phyloP scores from a whole-genome alignment of 2,113 vertebrate species.

The Sinosuthora webbiana region DNA sequence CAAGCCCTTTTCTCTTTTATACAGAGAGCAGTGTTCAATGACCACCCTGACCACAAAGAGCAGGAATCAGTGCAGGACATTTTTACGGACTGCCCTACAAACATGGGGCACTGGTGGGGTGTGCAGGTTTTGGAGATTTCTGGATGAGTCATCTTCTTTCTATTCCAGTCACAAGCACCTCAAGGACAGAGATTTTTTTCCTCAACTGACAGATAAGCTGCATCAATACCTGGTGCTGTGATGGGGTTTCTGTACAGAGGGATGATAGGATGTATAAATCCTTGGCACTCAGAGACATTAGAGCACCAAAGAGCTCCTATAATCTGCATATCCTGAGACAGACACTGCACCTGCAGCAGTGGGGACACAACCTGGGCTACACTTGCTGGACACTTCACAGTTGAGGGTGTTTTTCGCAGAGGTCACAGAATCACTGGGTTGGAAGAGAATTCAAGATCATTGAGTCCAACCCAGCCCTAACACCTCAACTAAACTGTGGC shows the following conservation, averaged over 20 bases:
- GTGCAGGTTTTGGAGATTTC: neutral
- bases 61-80: neutral
- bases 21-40: neutral
- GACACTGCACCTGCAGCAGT: neutral
- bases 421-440: no score
- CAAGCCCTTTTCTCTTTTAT: neutral
- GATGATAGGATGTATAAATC: neutral
- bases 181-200: neutral
- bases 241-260: neutral
- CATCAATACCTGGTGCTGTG: neutral
- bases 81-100: neutral
- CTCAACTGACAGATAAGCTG: neutral
- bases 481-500: no score
- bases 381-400: no score
- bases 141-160: neutral
- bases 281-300: neutral
- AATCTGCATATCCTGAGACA: neutral
- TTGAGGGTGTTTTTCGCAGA: neutral
- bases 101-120: neutral
- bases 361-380: fast-evolving
- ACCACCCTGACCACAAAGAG: neutral
- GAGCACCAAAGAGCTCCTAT: neutral
- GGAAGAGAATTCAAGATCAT: no score
- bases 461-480: no score
- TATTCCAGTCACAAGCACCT: neutral